A percentile compares a stretch with the other conserved stretches of the same genome.
These are phyloP conservation scores for Vidua macroura DNA, from an alignment of 2,113 vertebrate species.

Conservation along the genomic window DNA sequence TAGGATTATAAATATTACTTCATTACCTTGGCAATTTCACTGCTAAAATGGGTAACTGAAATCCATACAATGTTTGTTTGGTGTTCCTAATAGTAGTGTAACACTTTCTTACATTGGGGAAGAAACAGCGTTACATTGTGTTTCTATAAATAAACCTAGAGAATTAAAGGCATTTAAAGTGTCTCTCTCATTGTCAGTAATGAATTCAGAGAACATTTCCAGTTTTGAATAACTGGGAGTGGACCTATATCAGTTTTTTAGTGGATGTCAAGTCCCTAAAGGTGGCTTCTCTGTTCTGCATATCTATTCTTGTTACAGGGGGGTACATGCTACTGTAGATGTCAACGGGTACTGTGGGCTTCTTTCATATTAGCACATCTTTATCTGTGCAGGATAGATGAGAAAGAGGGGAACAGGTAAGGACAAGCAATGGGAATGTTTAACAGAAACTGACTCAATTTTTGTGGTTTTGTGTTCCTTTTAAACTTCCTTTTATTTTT, in stretches of 20 bases:
- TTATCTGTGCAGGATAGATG: background rate
- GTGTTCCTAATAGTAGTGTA: background rate
- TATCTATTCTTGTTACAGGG: background rate
- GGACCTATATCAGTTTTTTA: background rate
- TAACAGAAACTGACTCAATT: background rate
- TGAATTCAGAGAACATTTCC: background rate
- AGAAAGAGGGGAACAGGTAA: background rate
- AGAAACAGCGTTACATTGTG: background rate
- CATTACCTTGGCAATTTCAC: background rate
- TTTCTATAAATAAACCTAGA: background rate
- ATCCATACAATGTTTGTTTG: background rate
- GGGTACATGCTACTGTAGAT: background rate
- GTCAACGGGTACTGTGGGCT: background rate
- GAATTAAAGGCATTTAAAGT: background rate
- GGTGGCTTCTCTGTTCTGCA: background rate
- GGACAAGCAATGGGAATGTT: background rate
- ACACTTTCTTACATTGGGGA: background rate
- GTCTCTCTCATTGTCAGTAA: background rate
- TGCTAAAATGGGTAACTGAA: background rate
- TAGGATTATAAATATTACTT: background rate
- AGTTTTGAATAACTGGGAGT: background rate
- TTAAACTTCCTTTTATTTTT: background rate
- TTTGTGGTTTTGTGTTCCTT: background rate
- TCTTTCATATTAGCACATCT: background rate
- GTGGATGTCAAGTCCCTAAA: background rate